phyloP scores from a whole-genome alignment of 35 echinoderm and acorn worm genomes.

The Acanthaster planci region DNA sequence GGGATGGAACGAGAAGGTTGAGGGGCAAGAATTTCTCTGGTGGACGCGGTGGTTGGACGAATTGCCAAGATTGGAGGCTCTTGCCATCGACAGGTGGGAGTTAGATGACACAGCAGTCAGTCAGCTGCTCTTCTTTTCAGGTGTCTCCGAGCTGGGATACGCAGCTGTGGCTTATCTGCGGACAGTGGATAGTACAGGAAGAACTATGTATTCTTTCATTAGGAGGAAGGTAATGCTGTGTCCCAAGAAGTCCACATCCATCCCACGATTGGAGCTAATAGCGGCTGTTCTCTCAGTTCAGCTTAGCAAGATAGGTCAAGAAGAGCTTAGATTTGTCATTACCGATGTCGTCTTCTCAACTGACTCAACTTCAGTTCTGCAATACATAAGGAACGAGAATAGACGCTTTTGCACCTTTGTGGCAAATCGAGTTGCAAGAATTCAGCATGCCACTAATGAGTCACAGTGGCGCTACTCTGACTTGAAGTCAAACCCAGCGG shows the following conservation, averaged over 20 bases:
- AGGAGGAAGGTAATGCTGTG: slow-evolving; percentile 35
- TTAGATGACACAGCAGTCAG: background rate
- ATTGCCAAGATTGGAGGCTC: background rate
- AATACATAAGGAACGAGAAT: slow-evolving; percentile 47
- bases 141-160: slow-evolving; percentile 38
- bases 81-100: slow-evolving; percentile 32
- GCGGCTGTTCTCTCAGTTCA: slow-evolving; percentile 41
- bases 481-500: slow-evolving; percentile 47
- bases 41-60: slow-evolving; percentile 29
- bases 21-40: background rate
- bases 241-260: slow-evolving; percentile 42
- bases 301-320: slow-evolving; percentile 16
- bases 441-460: background rate
- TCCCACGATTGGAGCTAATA: slow-evolving; percentile 58
- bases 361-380: slow-evolving; percentile 64
- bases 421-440: slow-evolving; percentile 44
- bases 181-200: background rate
- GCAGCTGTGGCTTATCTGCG: slow-evolving; percentile 30
- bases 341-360: slow-evolving; percentile 49
- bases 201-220: slow-evolving; percentile 46
- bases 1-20: slow-evolving; percentile 34
- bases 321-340: slow-evolving; percentile 24
- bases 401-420: slow-evolving; percentile 58
- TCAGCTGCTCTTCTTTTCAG: slow-evolving; percentile 48
- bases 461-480: slow-evolving; percentile 65